phyloP scores from a whole-genome alignment of 2,113 vertebrate species.

The Psammodynastes pulverulentus region DNA sequence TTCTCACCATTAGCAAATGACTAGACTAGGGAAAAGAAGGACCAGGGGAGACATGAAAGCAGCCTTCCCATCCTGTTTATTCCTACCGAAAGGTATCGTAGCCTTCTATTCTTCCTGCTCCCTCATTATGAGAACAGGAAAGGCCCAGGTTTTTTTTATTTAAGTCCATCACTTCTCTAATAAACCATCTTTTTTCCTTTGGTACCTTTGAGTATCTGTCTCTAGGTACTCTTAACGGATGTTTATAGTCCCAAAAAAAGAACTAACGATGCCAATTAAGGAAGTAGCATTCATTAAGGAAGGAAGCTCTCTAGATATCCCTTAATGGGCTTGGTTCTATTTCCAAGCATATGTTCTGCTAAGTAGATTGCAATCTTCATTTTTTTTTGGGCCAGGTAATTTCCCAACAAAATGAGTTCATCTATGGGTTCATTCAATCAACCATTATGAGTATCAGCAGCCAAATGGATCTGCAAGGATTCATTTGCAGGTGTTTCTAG shows the following conservation, averaged over 20 bases:
- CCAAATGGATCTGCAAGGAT: background rate
- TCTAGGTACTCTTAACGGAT: background rate
- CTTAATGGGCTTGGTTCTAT: background rate
- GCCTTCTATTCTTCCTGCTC: background rate
- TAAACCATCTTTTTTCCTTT: background rate
- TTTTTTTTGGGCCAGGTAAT: background rate
- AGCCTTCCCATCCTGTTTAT: background rate
- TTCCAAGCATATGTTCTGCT: background rate
- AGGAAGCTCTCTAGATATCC: background rate
- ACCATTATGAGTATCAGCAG: background rate
- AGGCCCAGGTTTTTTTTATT: background rate
- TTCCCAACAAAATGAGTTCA: background rate
- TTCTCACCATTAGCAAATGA: no score
- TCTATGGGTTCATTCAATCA: background rate
- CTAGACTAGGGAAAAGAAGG: no score
- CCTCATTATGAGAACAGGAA: background rate
- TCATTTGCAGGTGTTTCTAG: background rate
- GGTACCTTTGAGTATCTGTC: background rate
- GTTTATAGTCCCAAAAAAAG: background rate
- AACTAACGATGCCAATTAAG: background rate
- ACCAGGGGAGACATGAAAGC: no score
- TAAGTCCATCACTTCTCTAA: background rate
- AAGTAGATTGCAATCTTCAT: background rate
- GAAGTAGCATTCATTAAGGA: background rate
- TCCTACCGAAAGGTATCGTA: background rate